These are phyloP conservation scores for Pelosia muscerda DNA, from an alignment of 2,888 invertebrate species.

Conservation along the genomic window DNA sequence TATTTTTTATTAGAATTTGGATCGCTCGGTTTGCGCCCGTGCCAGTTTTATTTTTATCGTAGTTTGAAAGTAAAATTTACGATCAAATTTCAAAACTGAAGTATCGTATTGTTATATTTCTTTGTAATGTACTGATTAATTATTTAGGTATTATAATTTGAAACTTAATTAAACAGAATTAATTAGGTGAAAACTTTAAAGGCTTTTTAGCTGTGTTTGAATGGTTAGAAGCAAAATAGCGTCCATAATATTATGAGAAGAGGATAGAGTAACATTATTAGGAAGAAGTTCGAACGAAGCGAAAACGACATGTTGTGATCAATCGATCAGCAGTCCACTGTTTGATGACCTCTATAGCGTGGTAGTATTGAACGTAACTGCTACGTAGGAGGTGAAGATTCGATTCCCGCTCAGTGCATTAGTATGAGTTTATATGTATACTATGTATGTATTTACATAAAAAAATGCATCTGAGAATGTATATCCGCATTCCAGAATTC, in stretches of 20 bases:
- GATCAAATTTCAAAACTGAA: not conserved
- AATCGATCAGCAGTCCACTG: no score
- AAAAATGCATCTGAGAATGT: no score
- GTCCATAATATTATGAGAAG: not conserved
- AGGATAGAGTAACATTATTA: not conserved
- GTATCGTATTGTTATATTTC: not conserved
- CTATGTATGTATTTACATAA: no score
- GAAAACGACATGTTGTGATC: no score
- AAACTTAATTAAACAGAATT: not conserved
- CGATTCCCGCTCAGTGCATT: no score
- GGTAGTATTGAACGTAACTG: no score
- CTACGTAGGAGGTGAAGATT: no score
- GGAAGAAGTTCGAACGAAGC: not conserved
- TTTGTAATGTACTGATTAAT: not conserved
- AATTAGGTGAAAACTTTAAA: no score
- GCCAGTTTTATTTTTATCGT: constrained; percentile 42
- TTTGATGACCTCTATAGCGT: no score
- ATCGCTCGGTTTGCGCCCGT: constrained; percentile 40
- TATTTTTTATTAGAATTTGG: constrained; percentile 50
- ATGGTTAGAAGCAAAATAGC: not conserved
- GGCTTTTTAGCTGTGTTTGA: not conserved
- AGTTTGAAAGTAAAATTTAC: constrained; percentile 25
- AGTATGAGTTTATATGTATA: no score
- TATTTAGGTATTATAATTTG: not conserved
- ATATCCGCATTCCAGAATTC: no score